Evolutionary conservation across 2,888 invertebrate genomes (phyloP), one percentile per base, ranked within the genome.

Genomic region (Oxyteleia sp.): DNA sequence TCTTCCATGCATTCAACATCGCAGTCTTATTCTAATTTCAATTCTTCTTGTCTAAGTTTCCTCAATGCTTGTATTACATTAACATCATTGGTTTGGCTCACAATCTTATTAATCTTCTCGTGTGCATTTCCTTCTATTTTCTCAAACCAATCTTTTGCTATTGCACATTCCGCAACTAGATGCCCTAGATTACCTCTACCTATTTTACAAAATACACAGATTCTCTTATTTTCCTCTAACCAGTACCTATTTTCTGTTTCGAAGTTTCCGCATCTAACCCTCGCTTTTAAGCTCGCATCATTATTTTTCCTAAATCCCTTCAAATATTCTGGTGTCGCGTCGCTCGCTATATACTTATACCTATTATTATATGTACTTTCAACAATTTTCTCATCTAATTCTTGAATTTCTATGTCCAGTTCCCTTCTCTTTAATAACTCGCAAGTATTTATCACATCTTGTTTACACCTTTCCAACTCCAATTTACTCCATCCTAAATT

Each of bases 91-190:
- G 3, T 32, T 32, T 32, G 5, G 10, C 32, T 32, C 8, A 8
- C 8, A 8, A 8, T 32, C 1, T 8, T 32, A 32, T 32, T 32
- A 32, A 32, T 32, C 32, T 32, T 32, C 8, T 32, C 32, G 32
- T 32, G 32, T 8, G 32, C 10, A 8, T 32, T 23, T 38, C 38
- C 38, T 2, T 38, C 38, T 38, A 38, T n/a, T 38, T 38, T 38
- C 13, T n/a, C 13, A 43, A 43, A 43, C 41, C 41, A 38, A 43
- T 43, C 41, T 13, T 43, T 43, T 13, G 41, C 41, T 43, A 43
- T 38, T 38, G 10, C 10, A 38, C 38, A 38, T 38, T 38, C 13
- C 13, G 10, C 38, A 2, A 38, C 13, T 15, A 43, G 15, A 15
- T 43, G 41, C 13, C 13, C 41, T 13, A 43, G 13, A 7, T 43